phyloP scores from a whole-genome alignment of 1,140 invertebrate genomes.

The Tenebrio molitor region DNA sequence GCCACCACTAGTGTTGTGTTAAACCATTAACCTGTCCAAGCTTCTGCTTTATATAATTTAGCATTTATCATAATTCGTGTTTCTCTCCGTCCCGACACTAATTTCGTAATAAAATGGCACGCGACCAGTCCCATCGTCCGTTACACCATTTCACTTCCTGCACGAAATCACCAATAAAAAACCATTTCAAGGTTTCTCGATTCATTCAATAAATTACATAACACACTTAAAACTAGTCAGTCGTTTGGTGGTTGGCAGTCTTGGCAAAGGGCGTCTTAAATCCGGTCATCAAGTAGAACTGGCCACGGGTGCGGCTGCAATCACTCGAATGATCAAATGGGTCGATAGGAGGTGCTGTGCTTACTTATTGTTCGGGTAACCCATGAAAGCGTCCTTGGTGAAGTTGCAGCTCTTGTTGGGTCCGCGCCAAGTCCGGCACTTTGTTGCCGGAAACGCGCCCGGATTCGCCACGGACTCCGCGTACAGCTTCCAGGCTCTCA shows the following conservation, averaged over 20 bases:
- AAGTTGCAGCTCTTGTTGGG: conserved; percentile 64
- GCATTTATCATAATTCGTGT: background rate
- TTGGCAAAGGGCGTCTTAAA: conserved; percentile 46
- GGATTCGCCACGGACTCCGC: conserved; percentile 70
- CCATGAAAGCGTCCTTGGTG: conserved; percentile 72
- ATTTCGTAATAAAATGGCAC: conserved; percentile 32
- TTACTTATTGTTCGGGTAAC: conserved; percentile 66
- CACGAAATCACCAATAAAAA: conserved; percentile 10
- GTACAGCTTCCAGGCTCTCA: conserved; percentile 74
- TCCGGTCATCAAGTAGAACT: conserved; percentile 48
- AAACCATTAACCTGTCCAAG: background rate
- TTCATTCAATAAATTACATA: conserved; percentile 11
- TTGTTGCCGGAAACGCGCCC: conserved; percentile 65
- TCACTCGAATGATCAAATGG: conserved; percentile 1
- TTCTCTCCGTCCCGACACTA: too few relatives aligned
- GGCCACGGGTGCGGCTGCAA: conserved; percentile 48
- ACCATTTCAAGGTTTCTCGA: background rate
- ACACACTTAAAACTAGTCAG: conserved; percentile 8
- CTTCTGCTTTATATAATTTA: background rate
- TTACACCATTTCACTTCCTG: conserved; percentile 1
- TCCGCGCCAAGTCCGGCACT: conserved; percentile 67
- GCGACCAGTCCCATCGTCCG: background rate
- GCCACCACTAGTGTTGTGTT: too few relatives aligned
- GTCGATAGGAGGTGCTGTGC: background rate
- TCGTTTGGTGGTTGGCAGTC: conserved; percentile 40